Percentiles rank a stretch among this genome's conserved stretches.
These are phyloP conservation scores for Hippoglossus hippoglossus DNA, from an alignment of 2,797 vertebrate genomes.

Conservation along the genomic window DNA sequence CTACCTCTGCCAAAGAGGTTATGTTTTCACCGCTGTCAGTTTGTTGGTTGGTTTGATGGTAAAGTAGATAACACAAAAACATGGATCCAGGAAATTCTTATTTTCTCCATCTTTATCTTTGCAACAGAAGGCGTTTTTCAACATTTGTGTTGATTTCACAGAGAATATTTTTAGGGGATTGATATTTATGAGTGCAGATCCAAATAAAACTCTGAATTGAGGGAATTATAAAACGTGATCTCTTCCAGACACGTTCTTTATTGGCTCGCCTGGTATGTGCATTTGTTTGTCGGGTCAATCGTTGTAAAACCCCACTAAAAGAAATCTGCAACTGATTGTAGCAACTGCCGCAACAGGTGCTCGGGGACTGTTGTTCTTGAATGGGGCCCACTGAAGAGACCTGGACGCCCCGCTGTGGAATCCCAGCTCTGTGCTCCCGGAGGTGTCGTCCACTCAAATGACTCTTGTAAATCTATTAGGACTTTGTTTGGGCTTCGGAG, in stretches of 20 bases:
- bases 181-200: too few species aligned
- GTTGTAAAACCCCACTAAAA: conserved; percentile 28
- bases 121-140: too few species aligned
- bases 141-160: too few species aligned
- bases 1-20: too few species aligned
- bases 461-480: conserved; percentile 77
- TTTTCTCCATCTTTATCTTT: too few species aligned
- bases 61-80: too few species aligned
- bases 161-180: too few species aligned
- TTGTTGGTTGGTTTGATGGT: too few species aligned
- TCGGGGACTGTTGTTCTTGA: conserved; percentile 71
- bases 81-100: too few species aligned
- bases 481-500: conserved; percentile 62
- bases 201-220: neutral
- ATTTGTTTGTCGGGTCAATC: conserved; percentile 15
- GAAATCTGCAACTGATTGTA: conserved; percentile 58
- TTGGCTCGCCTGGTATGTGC: neutral
- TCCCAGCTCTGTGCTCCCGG: conserved; percentile 63
- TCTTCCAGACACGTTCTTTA: too few species aligned
- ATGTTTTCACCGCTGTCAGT: too few species aligned
- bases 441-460: conserved; percentile 68
- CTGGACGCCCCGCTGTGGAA: conserved; percentile 65
- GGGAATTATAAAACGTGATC: neutral
- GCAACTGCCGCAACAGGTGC: conserved; percentile 78
- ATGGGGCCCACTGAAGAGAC: conserved; percentile 63